These are phyloP conservation scores for Pica pica DNA, from an alignment of 2,113 vertebrate genomes.

Conservation along the genomic window DNA sequence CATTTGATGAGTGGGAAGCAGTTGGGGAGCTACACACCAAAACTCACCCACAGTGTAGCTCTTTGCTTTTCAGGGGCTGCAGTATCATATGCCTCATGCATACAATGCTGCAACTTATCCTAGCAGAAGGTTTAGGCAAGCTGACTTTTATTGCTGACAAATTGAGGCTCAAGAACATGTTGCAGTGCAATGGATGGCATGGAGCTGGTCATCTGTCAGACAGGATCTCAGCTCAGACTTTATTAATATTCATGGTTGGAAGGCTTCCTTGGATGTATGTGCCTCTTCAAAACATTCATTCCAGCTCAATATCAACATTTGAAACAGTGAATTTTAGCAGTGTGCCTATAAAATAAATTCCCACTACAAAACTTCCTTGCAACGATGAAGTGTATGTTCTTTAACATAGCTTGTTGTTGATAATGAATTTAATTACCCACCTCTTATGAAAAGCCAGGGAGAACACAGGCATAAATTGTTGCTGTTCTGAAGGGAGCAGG, in stretches of 20 bases:
- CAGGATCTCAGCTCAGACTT: background rate
- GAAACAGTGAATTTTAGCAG: background rate
- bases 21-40: background rate
- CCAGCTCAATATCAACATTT: background rate
- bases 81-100: background rate
- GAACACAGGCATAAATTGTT: background rate
- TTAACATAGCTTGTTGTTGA: background rate
- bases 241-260: background rate
- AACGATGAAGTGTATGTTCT: background rate
- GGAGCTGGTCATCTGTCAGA: conserved; percentile 18
- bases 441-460: background rate
- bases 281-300: background rate
- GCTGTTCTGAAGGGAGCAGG: background rate
- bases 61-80: background rate
- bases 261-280: background rate
- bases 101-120: background rate
- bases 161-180: background rate
- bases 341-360: background rate
- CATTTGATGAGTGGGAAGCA: background rate
- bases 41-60: background rate
- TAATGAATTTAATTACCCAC: background rate
- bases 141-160: background rate
- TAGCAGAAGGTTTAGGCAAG: background rate
- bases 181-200: background rate
- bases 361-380: background rate